Base-by-base conservation (phyloP, 2,888 invertebrate genomes). In the Saturnia pavonia region DNA sequence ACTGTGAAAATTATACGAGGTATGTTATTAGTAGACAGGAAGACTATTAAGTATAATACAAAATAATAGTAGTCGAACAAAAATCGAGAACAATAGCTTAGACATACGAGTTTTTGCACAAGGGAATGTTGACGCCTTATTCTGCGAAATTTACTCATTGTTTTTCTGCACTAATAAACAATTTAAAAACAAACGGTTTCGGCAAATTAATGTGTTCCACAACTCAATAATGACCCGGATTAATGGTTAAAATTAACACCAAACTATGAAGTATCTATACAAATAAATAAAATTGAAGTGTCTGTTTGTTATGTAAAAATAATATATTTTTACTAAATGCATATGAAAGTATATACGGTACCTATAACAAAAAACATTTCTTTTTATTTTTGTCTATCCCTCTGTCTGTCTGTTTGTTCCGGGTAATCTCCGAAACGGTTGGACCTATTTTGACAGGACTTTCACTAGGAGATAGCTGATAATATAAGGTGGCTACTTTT, bases 51-150 rank as follows among this genome's bases (percentile, higher is more conserved):
- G 40, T 69, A 22, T 65, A 51, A 69, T 63, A 60, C 48, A 51
- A 69, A 79, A 76, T 75, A 73, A 75, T 69, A 75, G 70, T 72
- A 72, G 67, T 65, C 73, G 67, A 54, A 73, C 72, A 80, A 80
- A 83, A 79, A 71, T 57, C 42, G 71, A 76, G 74, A 80, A 83
- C 82, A 84, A 84, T 80, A 71, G 78, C 71, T 45, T 67, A 69
- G 72, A 63, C 48, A 51, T 40, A 51, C 65, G 34, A 66, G 57
- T 57, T 51, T 65, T 40, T 65, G 69, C 57, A 70, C 72, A 72
- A 68, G 68, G 70, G 75, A 75, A 79, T 75, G 74, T 71, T 69
- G 70, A 76, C 72, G 76, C 68, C 68, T 68, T 68, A 75, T 75
- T 78, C 75, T 71, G 74, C 70, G 74, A 76, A 73, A 19, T 51